Conservation (phyloP, 1,140 invertebrate genomes). For the Cotesia vestalis region DNA sequence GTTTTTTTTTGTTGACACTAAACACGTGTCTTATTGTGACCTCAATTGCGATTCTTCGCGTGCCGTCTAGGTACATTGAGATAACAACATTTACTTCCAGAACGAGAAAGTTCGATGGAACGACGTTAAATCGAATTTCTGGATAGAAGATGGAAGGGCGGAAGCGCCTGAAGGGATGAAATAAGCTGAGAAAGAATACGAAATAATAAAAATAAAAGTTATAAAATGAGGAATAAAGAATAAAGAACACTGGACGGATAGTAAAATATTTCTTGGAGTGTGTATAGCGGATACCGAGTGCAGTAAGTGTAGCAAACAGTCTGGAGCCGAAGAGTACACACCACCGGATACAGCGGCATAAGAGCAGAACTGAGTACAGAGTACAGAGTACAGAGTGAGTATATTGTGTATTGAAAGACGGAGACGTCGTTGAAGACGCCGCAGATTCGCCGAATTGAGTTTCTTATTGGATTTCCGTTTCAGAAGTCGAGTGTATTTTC, state of each 20-base stretch:
- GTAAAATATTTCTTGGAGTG: constrained; percentile 27
- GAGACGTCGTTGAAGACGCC: constrained; percentile 18
- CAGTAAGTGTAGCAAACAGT: too few species aligned
- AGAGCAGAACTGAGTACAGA: constrained; percentile 2
- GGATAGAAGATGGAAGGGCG: background rate
- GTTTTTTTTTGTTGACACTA: constrained; percentile 8
- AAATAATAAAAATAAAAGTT: too few species aligned
- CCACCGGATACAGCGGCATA: too few species aligned
- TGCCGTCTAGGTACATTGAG: constrained; percentile 32
- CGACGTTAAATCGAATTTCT: constrained; percentile 35
- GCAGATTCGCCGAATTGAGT: constrained; percentile 36
- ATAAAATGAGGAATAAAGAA: too few species aligned
- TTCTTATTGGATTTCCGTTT: constrained; percentile 39
- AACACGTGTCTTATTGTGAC: constrained; percentile 24
- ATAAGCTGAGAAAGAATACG: background rate
- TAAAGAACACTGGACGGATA: constrained; percentile 25
- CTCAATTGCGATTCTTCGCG: constrained; percentile 30
- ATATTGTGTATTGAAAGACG: constrained; percentile 2
- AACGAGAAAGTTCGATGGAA: constrained; percentile 38
- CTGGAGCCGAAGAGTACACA: too few species aligned
- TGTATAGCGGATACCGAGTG: background rate
- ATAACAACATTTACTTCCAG: constrained; percentile 38
- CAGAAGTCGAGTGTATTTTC: constrained; percentile 39
- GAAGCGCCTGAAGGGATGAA: constrained; percentile 22
- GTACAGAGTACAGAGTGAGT: constrained; percentile 16